A percentile compares a stretch with the other conserved stretches of the same genome.
Evolutionary conservation across 2,888 invertebrate species (phyloP).

Genomic region (Troides aeacus): DNA sequence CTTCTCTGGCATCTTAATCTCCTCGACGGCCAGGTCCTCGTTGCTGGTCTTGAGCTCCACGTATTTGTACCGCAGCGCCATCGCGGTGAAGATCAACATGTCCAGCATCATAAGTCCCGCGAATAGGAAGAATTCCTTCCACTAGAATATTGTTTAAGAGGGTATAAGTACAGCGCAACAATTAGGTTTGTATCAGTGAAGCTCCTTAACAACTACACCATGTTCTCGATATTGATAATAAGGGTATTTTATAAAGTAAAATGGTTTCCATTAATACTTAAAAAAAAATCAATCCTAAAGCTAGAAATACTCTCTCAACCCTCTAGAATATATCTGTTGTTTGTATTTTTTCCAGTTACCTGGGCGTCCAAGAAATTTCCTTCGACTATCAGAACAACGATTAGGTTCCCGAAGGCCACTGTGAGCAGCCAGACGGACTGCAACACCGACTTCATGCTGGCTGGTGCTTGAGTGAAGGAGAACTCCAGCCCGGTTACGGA

Average conservation of each 20-base stretch:
- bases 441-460: conserved; percentile 95
- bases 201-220: too few relatives aligned
- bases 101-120: conserved; percentile 91
- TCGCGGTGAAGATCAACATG: conserved; percentile 88
- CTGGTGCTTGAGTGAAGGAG: conserved; percentile 96
- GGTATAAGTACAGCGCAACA: too few relatives aligned
- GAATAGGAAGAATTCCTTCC: conserved; percentile 92
- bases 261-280: too few relatives aligned
- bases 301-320: too few relatives aligned
- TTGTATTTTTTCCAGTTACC: conserved; percentile 66
- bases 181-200: too few relatives aligned
- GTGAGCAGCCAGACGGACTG: conserved; percentile 96
- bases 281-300: too few relatives aligned
- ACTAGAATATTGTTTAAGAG: conserved; percentile 72
- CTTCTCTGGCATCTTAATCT: conserved; percentile 60
- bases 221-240: too few relatives aligned
- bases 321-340: too few relatives aligned
- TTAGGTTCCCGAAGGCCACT: conserved; percentile 94
- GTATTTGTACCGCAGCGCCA: conserved; percentile 91
- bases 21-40: conserved; percentile 54
- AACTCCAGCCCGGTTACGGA: conserved; percentile 97
- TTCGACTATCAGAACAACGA: conserved; percentile 94
- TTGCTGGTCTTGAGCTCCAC: conserved; percentile 64
- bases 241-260: too few relatives aligned
- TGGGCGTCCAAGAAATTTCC: conserved; percentile 86